A percentile compares a stretch with the other conserved stretches of the same genome.
These are phyloP conservation scores for Hylaea fasciaria DNA, from an alignment of 2,888 invertebrate species.

Conservation along the genomic window DNA sequence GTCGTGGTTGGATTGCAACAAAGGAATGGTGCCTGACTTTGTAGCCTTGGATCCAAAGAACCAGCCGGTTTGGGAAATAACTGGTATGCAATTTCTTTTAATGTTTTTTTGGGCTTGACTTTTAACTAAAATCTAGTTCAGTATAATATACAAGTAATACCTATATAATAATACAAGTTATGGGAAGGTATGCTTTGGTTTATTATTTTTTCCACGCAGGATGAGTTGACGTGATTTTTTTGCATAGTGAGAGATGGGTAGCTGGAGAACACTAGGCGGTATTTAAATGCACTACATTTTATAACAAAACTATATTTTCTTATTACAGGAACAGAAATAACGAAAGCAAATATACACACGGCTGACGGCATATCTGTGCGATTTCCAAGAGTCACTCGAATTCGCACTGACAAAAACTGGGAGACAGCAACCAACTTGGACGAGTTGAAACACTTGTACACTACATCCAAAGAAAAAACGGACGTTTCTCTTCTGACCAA, in stretches of 20 bases:
- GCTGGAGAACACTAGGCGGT: too few species aligned
- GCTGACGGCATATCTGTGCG: constrained; percentile 97
- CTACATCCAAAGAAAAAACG: constrained; percentile 87
- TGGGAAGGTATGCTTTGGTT: too few species aligned
- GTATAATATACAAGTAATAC: too few species aligned
- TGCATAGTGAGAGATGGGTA: too few species aligned
- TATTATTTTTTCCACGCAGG: too few species aligned
- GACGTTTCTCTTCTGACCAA: constrained; percentile 85
- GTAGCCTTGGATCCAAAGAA: constrained; percentile 92
- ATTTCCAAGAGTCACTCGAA: constrained; percentile 94
- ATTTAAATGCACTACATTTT: too few species aligned
- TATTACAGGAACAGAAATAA: constrained; percentile 88
- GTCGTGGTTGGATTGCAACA: constrained; percentile 92
- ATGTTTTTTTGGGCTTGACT: background rate
- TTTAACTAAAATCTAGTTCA: too few species aligned
- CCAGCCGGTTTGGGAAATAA: constrained; percentile 98
- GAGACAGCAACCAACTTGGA: constrained; percentile 91
- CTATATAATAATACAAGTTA: too few species aligned
- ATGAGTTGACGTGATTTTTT: too few species aligned
- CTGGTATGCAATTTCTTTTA: too few species aligned
- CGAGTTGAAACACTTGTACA: constrained; percentile 88
- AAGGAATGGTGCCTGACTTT: constrained; percentile 95
- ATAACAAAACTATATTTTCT: background rate
- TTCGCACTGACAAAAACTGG: constrained; percentile 94
- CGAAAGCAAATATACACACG: constrained; percentile 93